phyloP scores from a whole-genome alignment of 2,888 invertebrate genomes.

The Cyaniris semiargus region DNA sequence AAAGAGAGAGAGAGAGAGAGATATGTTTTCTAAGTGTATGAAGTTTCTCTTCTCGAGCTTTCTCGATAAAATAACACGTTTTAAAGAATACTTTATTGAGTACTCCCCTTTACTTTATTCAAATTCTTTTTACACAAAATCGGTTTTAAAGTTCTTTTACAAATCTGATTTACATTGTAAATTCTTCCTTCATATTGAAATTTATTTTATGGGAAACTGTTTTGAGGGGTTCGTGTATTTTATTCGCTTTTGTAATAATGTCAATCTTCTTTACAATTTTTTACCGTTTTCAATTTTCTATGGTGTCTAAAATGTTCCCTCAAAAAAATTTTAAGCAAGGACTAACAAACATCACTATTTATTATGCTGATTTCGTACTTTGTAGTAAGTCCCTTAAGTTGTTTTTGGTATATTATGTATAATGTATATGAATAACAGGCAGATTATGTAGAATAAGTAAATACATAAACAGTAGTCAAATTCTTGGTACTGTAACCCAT shows the following conservation, averaged over 20 bases:
- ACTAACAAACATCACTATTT: background rate
- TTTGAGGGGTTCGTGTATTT: background rate
- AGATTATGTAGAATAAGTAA: background rate
- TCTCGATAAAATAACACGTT: background rate
- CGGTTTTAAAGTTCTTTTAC: background rate
- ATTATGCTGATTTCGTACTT: background rate
- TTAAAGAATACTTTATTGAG: background rate
- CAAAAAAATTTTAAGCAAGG: background rate
- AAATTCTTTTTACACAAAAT: background rate
- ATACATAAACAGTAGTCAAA: background rate
- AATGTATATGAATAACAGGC: no score
- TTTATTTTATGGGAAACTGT: constrained; percentile 3
- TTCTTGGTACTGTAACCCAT: background rate
- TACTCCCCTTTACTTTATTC: background rate
- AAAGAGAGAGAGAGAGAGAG: no score
- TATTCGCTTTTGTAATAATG: background rate
- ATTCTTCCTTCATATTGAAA: background rate
- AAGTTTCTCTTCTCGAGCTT: background rate
- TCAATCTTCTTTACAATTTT: background rate
- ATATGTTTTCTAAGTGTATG: no score
- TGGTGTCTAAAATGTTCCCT: background rate
- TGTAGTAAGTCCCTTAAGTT: background rate
- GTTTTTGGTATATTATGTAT: background rate
- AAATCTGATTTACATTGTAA: constrained; percentile 5
- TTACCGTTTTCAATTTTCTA: background rate